Percentiles rank a stretch among this genome's conserved stretches.
Evolutionary conservation across 2,797 vertebrate genomes (phyloP).

Genomic region (Epinephelus coioides): DNA sequence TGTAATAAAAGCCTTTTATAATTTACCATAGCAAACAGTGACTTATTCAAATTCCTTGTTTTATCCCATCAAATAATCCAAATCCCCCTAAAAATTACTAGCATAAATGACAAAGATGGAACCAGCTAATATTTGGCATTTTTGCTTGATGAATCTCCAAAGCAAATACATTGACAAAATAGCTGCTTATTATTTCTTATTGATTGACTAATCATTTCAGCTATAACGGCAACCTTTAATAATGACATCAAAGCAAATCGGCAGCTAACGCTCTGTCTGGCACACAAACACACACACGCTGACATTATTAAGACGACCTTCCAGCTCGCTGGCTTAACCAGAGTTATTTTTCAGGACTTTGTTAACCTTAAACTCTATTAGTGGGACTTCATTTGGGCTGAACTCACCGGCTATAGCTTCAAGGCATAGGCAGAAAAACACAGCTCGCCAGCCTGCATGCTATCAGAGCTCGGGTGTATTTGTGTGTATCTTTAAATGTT

Average conservation of each 20-base stretch:
- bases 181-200: no score
- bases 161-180: not conserved
- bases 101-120: not conserved
- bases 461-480: slow-evolving; percentile 11
- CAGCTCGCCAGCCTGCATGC: slow-evolving; percentile 13
- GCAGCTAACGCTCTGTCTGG: not conserved
- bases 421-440: slow-evolving; percentile 25
- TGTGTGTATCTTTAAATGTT: not conserved
- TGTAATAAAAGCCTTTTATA: not conserved
- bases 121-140: not conserved
- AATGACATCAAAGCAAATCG: not conserved
- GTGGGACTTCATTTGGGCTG: slow-evolving; percentile 61
- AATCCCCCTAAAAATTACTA: not conserved
- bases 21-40: not conserved
- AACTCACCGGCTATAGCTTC: slow-evolving; percentile 48
- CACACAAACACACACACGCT: slow-evolving; percentile 2
- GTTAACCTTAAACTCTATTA: slow-evolving; percentile 67
- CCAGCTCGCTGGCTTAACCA: slow-evolving; percentile 30
- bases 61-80: not conserved
- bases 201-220: not conserved
- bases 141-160: not conserved
- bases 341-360: slow-evolving; percentile 55
- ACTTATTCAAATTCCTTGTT: not conserved
- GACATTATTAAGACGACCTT: slow-evolving; percentile 50
- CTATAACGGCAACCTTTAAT: not conserved